Conservation (phyloP, 2,113 vertebrate species). For the Nothoprocta perdicaria region DNA sequence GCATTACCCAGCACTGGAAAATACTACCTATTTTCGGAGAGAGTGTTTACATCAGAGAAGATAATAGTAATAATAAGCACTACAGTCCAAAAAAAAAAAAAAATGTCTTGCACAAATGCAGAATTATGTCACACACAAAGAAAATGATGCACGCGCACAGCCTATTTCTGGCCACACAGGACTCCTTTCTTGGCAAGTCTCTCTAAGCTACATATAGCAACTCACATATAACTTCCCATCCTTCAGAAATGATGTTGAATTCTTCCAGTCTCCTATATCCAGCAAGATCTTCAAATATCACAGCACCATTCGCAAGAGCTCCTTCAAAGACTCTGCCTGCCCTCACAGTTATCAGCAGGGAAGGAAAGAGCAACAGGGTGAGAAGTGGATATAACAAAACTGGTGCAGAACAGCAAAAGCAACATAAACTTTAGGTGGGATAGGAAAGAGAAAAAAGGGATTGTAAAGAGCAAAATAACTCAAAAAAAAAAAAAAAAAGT, state of each 20-base stretch:
- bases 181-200: neutral
- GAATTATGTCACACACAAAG: neutral
- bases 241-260: neutral
- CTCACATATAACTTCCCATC: neutral
- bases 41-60: neutral
- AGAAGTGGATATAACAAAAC: neutral
- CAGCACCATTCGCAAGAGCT: neutral
- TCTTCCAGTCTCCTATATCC: neutral
- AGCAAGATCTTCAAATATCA: neutral
- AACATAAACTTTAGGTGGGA: neutral
- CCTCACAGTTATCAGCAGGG: neutral
- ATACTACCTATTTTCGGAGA: neutral
- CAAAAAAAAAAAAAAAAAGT: neutral
- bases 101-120: neutral
- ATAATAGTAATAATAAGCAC: neutral
- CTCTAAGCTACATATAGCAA: neutral
- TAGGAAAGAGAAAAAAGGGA: neutral
- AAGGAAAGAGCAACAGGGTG: neutral
- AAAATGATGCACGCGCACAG: neutral
- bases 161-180: neutral
- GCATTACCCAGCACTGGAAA: neutral
- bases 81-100: neutral
- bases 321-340: neutral
- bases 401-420: neutral
- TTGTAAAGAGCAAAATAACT: neutral